A percentile compares a stretch with the other conserved stretches of the same genome.
Evolutionary conservation across 2,888 invertebrate species (phyloP).

Genomic region (Actias luna): DNA sequence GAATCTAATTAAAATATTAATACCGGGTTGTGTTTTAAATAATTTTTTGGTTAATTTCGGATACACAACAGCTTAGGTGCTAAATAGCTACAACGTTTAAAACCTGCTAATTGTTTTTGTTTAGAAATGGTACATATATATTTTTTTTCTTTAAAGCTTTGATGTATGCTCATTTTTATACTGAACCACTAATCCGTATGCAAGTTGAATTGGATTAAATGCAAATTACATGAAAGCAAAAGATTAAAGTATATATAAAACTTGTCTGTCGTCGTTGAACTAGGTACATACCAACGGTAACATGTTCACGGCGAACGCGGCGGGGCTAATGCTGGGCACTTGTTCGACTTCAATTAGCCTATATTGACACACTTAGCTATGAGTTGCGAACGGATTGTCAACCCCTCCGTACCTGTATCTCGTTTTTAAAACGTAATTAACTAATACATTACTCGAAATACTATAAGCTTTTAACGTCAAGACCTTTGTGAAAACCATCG

Average conservation of each 20-base stretch:
- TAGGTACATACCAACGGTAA: constrained; percentile 33
- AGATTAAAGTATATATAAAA: constrained; percentile 3
- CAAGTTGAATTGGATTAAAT: constrained; percentile 52
- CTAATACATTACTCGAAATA: neutral
- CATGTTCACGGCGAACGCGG: constrained; percentile 33
- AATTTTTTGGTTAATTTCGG: too few relatives aligned
- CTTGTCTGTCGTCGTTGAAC: constrained; percentile 35
- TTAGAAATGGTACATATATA: too few relatives aligned
- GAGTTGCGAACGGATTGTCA: constrained; percentile 42
- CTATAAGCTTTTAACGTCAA: too few relatives aligned
- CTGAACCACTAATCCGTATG: neutral
- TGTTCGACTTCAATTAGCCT: constrained; percentile 70
- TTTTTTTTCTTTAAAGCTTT: neutral
- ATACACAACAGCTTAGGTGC: too few relatives aligned
- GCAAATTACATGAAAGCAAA: constrained; percentile 26
- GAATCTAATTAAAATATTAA: too few relatives aligned
- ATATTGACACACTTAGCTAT: constrained; percentile 60
- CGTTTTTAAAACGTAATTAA: constrained; percentile 8
- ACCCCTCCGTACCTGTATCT: constrained; percentile 27
- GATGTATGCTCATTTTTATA: neutral
- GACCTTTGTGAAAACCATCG: neutral
- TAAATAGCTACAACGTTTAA: too few relatives aligned
- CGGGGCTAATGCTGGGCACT: constrained; percentile 58
- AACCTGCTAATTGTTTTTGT: too few relatives aligned
- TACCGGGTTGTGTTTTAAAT: too few relatives aligned